Conservation (phyloP, 2,113 vertebrate species). For the Garra rufa region DNA sequence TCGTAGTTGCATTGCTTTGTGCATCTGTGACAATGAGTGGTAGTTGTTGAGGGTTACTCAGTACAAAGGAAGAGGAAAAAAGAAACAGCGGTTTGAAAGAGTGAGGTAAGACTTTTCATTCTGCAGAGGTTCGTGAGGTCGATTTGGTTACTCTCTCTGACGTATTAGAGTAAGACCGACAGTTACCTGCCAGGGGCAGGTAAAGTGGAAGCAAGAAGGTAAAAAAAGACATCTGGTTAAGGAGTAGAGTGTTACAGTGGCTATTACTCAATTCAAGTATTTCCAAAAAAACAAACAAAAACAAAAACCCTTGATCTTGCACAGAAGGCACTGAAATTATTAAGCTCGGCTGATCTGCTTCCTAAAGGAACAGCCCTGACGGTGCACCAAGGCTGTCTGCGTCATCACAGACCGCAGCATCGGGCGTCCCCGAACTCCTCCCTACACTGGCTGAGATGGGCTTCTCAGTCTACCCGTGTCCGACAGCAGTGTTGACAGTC, state of each 20-base stretch:
- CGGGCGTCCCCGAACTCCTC: slow-evolving; percentile 20
- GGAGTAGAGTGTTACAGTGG: slow-evolving; percentile 75
- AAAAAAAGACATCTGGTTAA: slow-evolving; percentile 68
- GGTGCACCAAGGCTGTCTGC: neutral
- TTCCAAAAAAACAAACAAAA: slow-evolving; percentile 56
- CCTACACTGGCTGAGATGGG: slow-evolving; percentile 1
- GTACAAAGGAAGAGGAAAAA: slow-evolving; percentile 34
- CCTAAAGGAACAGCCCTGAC: slow-evolving; percentile 29
- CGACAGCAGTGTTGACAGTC: slow-evolving; percentile 2
- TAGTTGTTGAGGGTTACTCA: slow-evolving; percentile 50
- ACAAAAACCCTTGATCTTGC: slow-evolving; percentile 66
- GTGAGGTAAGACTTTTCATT: slow-evolving; percentile 60
- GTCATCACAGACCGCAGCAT: slow-evolving; percentile 27
- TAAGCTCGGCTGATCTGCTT: slow-evolving; percentile 38
- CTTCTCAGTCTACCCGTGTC: slow-evolving; percentile 14
- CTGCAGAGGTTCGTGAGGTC: slow-evolving; percentile 61
- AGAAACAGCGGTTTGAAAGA: slow-evolving; percentile 54
- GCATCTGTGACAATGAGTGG: slow-evolving; percentile 78
- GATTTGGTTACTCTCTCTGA: slow-evolving; percentile 57
- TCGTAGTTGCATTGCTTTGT: slow-evolving; percentile 78
- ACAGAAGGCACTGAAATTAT: slow-evolving; percentile 81
- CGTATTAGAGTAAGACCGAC: slow-evolving; percentile 23
- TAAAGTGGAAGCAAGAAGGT: slow-evolving; percentile 57
- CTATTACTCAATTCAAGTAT: slow-evolving; percentile 76
- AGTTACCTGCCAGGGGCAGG: slow-evolving; percentile 27